Percentiles rank a stretch among this genome's conserved stretches.
Conservation (phyloP, 2,797 vertebrate species). For the Parauchenoglanis ngamensis region DNA sequence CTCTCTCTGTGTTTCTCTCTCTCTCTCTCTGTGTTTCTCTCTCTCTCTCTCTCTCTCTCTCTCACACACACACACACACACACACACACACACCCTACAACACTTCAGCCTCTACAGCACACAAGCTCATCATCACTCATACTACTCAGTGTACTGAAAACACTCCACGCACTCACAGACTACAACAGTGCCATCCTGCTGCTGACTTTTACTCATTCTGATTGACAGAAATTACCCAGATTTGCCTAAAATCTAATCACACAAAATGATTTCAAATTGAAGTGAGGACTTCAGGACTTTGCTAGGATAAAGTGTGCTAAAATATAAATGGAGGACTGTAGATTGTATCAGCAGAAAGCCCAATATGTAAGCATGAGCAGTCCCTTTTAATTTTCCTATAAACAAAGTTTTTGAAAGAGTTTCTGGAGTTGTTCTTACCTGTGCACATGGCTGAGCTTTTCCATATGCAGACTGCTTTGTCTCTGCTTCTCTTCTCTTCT, state of each 20-base stretch:
- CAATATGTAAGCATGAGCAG: neutral
- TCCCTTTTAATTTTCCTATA: slow-evolving; percentile 7
- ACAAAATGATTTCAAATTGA: neutral
- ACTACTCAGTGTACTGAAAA: neutral
- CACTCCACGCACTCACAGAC: slow-evolving; percentile 41
- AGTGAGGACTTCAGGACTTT: neutral
- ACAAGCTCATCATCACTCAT: slow-evolving; percentile 22
- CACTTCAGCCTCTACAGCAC: slow-evolving; percentile 55
- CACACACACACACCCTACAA: slow-evolving; percentile 51
- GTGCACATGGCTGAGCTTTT: slow-evolving; percentile 74
- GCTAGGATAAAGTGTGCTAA: neutral
- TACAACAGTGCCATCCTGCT: slow-evolving; percentile 2
- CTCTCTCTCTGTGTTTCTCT: slow-evolving; percentile 33
- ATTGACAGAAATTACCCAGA: neutral
- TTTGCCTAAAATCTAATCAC: neutral
- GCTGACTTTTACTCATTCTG: neutral
- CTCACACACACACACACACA: neutral
- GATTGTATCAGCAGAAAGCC: neutral
- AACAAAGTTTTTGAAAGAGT: slow-evolving; percentile 32
- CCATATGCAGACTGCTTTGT: slow-evolving; percentile 72
- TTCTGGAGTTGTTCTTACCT: slow-evolving; percentile 69
- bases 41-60: neutral
- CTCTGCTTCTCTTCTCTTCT: slow-evolving; percentile 68
- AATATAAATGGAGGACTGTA: neutral
- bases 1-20: neutral